Conservation (phyloP, 2,797 vertebrate genomes). For the Merluccius polli region DNA sequence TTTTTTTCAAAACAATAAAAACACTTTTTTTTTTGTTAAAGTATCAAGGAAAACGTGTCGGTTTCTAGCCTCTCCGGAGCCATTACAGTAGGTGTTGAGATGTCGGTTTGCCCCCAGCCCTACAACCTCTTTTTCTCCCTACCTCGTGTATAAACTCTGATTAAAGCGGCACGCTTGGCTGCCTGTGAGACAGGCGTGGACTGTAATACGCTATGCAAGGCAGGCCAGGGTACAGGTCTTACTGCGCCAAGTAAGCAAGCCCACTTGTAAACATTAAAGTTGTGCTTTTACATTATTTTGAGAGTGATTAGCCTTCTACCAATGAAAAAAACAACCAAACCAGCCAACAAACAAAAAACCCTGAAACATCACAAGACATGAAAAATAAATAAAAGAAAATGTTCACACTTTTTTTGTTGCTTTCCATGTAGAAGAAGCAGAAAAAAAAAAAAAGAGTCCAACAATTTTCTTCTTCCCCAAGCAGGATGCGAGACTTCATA, state of each 20-base stretch:
- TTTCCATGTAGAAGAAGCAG: neutral
- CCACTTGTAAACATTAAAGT: too few species aligned
- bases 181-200: constrained; percentile 18
- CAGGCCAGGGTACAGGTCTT: neutral
- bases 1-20: too few species aligned
- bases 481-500: constrained; percentile 45
- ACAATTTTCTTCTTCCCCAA: constrained; percentile 2
- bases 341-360: too few species aligned
- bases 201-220: neutral
- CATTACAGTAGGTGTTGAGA: constrained; percentile 45
- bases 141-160: constrained; percentile 50
- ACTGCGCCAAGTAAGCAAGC: too few species aligned
- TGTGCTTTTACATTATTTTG: too few species aligned
- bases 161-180: constrained; percentile 44
- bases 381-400: neutral
- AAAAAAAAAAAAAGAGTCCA: neutral
- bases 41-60: constrained; percentile 6
- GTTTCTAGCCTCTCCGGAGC: neutral
- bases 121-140: constrained; percentile 12
- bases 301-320: neutral
- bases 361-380: too few species aligned
- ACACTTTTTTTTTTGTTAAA: neutral
- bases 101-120: constrained; percentile 52
- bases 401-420: neutral
- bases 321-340: too few species aligned